phyloP scores from a whole-genome alignment of 2,888 invertebrate species.

The Crocallis elinguaria region DNA sequence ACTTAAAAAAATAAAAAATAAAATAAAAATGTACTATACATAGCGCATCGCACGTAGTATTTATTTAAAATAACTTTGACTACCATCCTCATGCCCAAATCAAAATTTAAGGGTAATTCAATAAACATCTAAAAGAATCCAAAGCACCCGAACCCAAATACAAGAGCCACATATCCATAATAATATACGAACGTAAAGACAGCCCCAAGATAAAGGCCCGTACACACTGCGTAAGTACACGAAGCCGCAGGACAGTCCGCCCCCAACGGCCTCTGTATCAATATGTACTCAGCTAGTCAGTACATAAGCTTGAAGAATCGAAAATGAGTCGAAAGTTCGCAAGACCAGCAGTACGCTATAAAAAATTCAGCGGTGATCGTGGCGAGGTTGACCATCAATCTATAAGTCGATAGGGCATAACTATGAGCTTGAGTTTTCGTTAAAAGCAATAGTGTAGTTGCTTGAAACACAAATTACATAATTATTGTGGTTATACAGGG shows the following conservation, averaged over 20 bases:
- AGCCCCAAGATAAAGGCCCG: constrained; percentile 24
- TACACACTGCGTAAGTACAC: constrained; percentile 29
- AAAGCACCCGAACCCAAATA: constrained; percentile 20
- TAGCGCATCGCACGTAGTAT: background rate
- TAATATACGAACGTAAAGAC: constrained; percentile 25
- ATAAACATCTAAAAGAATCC: constrained; percentile 21
- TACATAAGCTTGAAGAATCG: background rate
- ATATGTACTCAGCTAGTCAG: constrained; percentile 4
- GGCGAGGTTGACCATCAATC: too few relatives aligned
- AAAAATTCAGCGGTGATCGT: too few relatives aligned
- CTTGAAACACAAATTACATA: too few relatives aligned
- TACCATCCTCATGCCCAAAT: background rate
- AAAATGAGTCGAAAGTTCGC: too few relatives aligned
- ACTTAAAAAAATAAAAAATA: too few relatives aligned
- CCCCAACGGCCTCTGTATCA: constrained; percentile 16
- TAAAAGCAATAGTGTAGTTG: too few relatives aligned
- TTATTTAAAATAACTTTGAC: constrained; percentile 22
- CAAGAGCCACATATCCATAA: constrained; percentile 12
- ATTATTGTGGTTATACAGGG: too few relatives aligned
- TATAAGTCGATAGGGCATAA: too few relatives aligned
- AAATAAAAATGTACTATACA: too few relatives aligned
- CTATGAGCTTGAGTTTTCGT: too few relatives aligned
- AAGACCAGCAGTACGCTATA: too few relatives aligned
- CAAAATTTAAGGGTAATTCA: constrained; percentile 23
- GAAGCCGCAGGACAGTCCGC: constrained; percentile 25